Evolutionary conservation across 2,113 vertebrate genomes (phyloP), one percentile per base, ranked within the genome.

Genomic region (Gulo gulo): DNA sequence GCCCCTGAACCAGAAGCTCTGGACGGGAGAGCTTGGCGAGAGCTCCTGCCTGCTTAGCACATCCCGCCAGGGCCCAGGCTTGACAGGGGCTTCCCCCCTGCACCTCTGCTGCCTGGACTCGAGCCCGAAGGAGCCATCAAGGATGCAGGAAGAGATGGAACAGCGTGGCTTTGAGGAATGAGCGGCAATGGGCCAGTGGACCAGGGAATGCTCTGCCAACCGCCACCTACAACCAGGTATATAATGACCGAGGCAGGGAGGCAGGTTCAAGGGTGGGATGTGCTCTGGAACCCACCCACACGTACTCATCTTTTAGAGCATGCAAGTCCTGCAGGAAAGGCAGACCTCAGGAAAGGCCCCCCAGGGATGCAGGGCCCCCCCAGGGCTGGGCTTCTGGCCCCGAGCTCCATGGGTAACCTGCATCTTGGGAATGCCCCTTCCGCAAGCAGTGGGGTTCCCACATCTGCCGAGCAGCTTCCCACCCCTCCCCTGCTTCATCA

Each of bases 211-310:
- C 45, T 7, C 57, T 24, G 34, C 42, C 12, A 0, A 16, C 31
- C 0, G 29, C 15, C 3, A 2, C 39, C 39, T 16, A 10, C 9
- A 11, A n/a, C 47, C 31, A 1, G 1, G 1, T 0, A 2, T 0
- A 0, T 16, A 4, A 29, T 7, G 6, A 21, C 4, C 4, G 14
- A 45, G 42, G 0, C 4, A 0, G 45, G 13, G 24, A 14, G 10
- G 45, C 1, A 8, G 7, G 47, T 4, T 7, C 1, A 13, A 39
- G n/a, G 31, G 45, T 61, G 16, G 26, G 9, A 2, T 0, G 2
- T 7, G 12, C 76, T 36, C 26, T 7, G 0, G 2, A 14, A 21
- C 7, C 14, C 7, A 23, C 57, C 23, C 57, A 6, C 34, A 16
- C 3, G 0, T 1, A 18, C 59, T 0, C 2, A 2, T 4, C 47